Evolutionary conservation across 2,888 invertebrate genomes (phyloP), one percentile per base, ranked within the genome.

Genomic region (Herminia tarsipennalis): DNA sequence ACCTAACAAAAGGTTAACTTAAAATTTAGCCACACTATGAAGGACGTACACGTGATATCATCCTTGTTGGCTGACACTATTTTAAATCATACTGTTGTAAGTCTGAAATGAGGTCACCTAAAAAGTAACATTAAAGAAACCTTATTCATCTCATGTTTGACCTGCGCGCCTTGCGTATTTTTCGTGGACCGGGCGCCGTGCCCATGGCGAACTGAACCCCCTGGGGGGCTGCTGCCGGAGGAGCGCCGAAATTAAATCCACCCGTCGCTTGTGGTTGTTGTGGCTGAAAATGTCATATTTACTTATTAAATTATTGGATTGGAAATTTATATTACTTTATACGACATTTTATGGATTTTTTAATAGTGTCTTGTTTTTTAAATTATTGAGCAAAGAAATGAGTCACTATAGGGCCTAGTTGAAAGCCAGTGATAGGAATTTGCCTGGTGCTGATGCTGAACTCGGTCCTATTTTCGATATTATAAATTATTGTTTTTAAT

Each of bases 151-250:
- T 28, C 59, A 83, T 4, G 73, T 80, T 27, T 86, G 70, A n/a
- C 88, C 81, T 2, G 86, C 76, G 0, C n/a, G 86, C 88, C 44
- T 81, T 86, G 43, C 83, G 76, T 17, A 87, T 58, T 36, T 86
- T 81, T 0, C 88, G 76, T 20, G 51, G 47, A 27, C 51, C 25
- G 76, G 78, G 24, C 12, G 60, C 77, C 38, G 76, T 85, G 46
- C 89, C 88, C 67, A 89, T 83, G 53, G 57, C 81, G 64, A 88
- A 88, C 56, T 86, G 86, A n/a, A 85, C 75, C 12, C 73, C 77
- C 1, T 74, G 62, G 2, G 60, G 25, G 10, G 54, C 66, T 2
- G 67, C 56, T 18, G 21, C 66, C 55, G 42, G 29, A 6, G 55
- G 33, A 16, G 63, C 70, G 24, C 75, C 74, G 63, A 86, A 87